These are phyloP conservation scores for Sorex araneus DNA, from an alignment of 2,113 vertebrate species.

Conservation along the genomic window DNA sequence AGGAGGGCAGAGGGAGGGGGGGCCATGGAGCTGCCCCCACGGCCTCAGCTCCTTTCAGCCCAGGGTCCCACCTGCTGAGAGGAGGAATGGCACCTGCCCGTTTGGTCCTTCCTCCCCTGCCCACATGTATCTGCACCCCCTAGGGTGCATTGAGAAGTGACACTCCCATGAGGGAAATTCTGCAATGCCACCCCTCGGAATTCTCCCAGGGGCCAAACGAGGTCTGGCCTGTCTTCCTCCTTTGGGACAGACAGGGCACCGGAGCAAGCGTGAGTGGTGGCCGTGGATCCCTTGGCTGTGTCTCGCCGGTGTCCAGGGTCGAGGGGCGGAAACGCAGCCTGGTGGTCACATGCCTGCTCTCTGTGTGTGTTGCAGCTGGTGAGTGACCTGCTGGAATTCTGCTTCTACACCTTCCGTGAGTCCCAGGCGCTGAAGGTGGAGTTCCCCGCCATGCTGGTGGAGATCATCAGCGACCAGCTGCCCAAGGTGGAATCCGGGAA, in stretches of 20 bases:
- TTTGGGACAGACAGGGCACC: too few species aligned
- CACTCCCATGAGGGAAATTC: background rate
- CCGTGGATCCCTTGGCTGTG: too few species aligned
- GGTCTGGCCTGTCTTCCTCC: background rate
- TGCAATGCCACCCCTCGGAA: accelerated
- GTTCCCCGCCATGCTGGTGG: constrained; percentile 99
- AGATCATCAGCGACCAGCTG: constrained; percentile 99
- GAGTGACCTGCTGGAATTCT: constrained; percentile 97
- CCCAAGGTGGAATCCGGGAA: constrained; percentile 99
- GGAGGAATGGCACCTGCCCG: too few species aligned
- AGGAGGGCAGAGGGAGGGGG: background rate
- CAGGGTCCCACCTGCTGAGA: too few species aligned
- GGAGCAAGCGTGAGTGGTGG: too few species aligned
- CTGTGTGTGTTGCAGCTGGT: constrained; percentile 93
- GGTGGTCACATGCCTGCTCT: constrained; percentile 6
- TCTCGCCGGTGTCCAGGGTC: background rate
- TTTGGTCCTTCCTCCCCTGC: too few species aligned
- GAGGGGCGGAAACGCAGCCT: background rate
- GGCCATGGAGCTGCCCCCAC: accelerated
- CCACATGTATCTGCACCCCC: too few species aligned
- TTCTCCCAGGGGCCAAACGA: background rate
- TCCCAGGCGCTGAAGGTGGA: constrained; percentile 99
- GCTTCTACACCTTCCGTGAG: constrained; percentile 99
- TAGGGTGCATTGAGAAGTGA: background rate
- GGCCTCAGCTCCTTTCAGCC: background rate